Conservation (phyloP, 2,888 invertebrate genomes). For the Leptinotarsa peninsularis region DNA sequence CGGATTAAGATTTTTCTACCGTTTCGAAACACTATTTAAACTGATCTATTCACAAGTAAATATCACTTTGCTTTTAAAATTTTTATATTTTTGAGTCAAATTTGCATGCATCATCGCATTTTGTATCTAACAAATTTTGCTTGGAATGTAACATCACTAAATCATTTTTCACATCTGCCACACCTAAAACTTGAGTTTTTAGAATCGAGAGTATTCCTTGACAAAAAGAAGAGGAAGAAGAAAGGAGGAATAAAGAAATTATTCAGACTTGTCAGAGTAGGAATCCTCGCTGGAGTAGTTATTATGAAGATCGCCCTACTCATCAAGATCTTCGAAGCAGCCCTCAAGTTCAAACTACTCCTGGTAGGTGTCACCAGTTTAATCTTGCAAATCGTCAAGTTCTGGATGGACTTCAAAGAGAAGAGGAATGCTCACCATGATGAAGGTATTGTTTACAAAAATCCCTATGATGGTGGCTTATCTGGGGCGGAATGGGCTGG, state of each 20-base stretch:
- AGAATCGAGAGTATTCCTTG: constrained; percentile 36
- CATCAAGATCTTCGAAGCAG: constrained; percentile 79
- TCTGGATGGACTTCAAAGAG: constrained; percentile 76
- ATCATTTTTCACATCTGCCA: constrained; percentile 17
- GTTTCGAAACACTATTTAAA: no score
- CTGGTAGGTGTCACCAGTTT: constrained; percentile 77
- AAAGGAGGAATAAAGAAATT: constrained; percentile 50
- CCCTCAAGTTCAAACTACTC: constrained; percentile 83
- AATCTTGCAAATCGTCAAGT: constrained; percentile 76
- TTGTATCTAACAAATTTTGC: constrained; percentile 22
- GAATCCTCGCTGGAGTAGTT: constrained; percentile 46
- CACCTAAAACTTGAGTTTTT: constrained; percentile 37
- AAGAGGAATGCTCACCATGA: constrained; percentile 73
- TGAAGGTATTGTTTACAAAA: constrained; percentile 48
- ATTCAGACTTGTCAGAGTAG: constrained; percentile 45
- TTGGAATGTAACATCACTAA: background rate
- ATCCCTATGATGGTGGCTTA: constrained; percentile 40
- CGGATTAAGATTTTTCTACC: background rate
- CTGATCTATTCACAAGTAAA: no score
- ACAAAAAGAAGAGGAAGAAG: constrained; percentile 49
- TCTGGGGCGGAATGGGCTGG: constrained; percentile 39
- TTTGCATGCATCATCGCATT: constrained; percentile 16
- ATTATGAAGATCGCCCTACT: constrained; percentile 65
- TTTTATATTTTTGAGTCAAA: constrained; percentile 15
- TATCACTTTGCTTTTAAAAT: no score